A percentile compares a stretch with the other conserved stretches of the same genome.
Evolutionary conservation across 2,888 invertebrate genomes (phyloP).

Genomic region (Eumerus sabulonum): DNA sequence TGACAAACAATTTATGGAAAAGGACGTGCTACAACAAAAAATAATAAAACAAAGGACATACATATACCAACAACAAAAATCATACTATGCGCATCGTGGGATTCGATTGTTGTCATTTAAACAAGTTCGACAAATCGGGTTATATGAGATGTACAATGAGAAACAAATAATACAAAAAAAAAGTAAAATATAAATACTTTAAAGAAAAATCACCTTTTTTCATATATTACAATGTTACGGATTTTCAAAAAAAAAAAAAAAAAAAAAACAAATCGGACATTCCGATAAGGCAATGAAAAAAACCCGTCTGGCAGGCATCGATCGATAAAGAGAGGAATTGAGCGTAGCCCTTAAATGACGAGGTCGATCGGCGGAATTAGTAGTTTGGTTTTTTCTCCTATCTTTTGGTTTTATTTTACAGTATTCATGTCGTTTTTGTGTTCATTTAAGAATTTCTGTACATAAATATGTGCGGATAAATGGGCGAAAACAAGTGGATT

Average conservation of each 20-base stretch:
- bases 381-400: constrained; percentile 20
- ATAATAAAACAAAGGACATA: constrained; percentile 2
- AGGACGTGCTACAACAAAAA: constrained; percentile 16
- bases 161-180: constrained; percentile 47
- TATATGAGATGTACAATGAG: constrained; percentile 47
- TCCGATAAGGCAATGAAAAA: constrained; percentile 46
- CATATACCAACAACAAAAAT: constrained; percentile 23
- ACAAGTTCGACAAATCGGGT: constrained; percentile 42
- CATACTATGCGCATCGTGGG: constrained; percentile 36
- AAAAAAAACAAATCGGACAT: too few species aligned
- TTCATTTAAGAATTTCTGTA: constrained; percentile 30
- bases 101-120: constrained; percentile 46
- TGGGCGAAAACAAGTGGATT: not conserved
- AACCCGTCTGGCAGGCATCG: constrained; percentile 53
- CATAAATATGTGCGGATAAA: constrained; percentile 18
- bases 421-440: constrained; percentile 42
- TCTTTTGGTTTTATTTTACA: constrained; percentile 52
- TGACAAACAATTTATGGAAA: too few species aligned
- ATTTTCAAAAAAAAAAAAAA: constrained; percentile 12
- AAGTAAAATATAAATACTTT: constrained; percentile 13
- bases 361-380: constrained; percentile 49
- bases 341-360: constrained; percentile 47
- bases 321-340: constrained; percentile 33
- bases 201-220: constrained; percentile 64
- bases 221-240: constrained; percentile 66